Evolutionary conservation across 2,797 vertebrate genomes (phyloP).

Genomic region (Gymnodraco acuticeps): DNA sequence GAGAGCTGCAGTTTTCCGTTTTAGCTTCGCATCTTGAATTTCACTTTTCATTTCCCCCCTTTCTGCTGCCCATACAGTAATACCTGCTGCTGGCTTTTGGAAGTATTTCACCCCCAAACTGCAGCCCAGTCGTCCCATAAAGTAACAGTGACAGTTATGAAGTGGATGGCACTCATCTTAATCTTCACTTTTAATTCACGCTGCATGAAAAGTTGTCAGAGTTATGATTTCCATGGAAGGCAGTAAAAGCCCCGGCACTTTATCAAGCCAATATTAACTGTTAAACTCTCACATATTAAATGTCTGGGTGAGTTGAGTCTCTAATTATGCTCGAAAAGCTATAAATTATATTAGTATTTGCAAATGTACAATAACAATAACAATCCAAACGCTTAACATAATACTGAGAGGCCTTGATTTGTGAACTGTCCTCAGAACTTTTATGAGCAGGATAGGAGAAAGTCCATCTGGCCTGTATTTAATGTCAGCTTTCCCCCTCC

Average conservation of each 20-base stretch:
- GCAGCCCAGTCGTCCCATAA: conserved; percentile 41
- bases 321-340: conserved; percentile 73
- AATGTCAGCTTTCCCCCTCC: conserved; percentile 79
- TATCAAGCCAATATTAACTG: conserved; percentile 79
- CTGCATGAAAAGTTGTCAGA: conserved; percentile 58
- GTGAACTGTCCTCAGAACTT: conserved; percentile 84
- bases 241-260: conserved; percentile 68
- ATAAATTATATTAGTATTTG: conserved; percentile 85
- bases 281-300: conserved; percentile 74
- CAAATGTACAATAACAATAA: conserved; percentile 88
- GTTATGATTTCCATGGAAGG: conserved; percentile 75
- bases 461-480: conserved; percentile 86
- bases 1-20: conserved; percentile 86
- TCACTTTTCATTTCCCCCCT: conserved; percentile 86
- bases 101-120: conserved; percentile 51
- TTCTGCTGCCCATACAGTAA: conserved; percentile 33
- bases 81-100: conserved; percentile 72
- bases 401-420: conserved; percentile 86
- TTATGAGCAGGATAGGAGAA: conserved; percentile 86
- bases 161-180: conserved; percentile 58
- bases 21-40: conserved; percentile 90
- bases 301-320: conserved; percentile 75
- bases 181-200: conserved; percentile 56
- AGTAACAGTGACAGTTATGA: conserved; percentile 36
- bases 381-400: conserved; percentile 84